phyloP scores from a whole-genome alignment of 2,888 invertebrate genomes.

The Icerya purchasi region DNA sequence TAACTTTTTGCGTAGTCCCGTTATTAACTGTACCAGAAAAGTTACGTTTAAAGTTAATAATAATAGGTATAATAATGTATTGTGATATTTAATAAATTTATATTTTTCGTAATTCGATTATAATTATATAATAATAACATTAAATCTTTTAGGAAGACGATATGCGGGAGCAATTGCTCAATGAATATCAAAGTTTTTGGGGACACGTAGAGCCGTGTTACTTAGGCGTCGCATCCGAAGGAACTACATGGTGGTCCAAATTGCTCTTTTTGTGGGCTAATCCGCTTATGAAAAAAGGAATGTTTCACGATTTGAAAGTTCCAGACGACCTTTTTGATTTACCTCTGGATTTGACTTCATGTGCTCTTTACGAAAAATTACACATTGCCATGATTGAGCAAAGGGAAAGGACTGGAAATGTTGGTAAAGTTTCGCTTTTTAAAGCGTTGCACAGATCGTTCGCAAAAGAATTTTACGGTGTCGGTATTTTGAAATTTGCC shows the following conservation, averaged over 20 bases:
- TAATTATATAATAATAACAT: background rate
- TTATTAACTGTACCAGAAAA: no score
- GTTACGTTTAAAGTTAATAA: no score
- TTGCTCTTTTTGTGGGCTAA: conserved; percentile 75
- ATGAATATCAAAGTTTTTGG: conserved; percentile 39
- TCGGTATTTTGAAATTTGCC: conserved; percentile 60
- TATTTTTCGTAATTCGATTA: no score
- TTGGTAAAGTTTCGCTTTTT: conserved; percentile 30
- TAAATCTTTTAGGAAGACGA: conserved; percentile 2
- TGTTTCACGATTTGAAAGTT: conserved; percentile 42
- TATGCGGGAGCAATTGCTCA: background rate
- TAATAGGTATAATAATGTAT: no score
- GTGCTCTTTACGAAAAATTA: conserved; percentile 36
- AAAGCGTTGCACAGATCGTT: conserved; percentile 51
- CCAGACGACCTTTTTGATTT: conserved; percentile 67
- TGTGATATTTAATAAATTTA: no score
- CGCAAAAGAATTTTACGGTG: conserved; percentile 58
- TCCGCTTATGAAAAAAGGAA: conserved; percentile 57
- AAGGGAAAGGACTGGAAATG: conserved; percentile 8
- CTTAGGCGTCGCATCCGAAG: conserved; percentile 65
- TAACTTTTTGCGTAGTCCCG: no score
- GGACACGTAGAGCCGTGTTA: conserved; percentile 42
- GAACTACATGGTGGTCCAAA: conserved; percentile 42
- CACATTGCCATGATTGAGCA: conserved; percentile 26
- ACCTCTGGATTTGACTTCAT: conserved; percentile 40